These are phyloP conservation scores for Andrena flavipes DNA, from an alignment of 2,888 invertebrate species.

Conservation along the genomic window DNA sequence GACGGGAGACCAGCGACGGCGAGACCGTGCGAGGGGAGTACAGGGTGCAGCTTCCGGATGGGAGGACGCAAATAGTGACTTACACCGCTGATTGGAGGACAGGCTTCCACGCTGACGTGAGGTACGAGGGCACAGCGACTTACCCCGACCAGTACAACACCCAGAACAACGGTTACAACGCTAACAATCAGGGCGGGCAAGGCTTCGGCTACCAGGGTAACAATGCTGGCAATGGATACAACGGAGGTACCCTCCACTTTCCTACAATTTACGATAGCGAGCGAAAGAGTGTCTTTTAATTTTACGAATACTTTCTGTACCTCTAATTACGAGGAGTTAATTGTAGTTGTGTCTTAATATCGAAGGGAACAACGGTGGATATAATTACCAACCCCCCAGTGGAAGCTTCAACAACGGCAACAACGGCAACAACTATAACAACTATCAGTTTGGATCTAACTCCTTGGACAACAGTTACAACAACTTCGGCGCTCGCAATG, in stretches of 20 bases:
- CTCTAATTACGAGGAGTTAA: background rate
- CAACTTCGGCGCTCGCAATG: constrained; percentile 73
- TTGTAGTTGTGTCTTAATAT: background rate
- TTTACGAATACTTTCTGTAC: no score
- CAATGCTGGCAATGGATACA: constrained; percentile 63
- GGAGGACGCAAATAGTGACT: constrained; percentile 89
- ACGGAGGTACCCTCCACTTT: constrained; percentile 55
- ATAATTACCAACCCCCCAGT: constrained; percentile 72
- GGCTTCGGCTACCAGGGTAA: constrained; percentile 70
- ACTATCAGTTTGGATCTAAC: constrained; percentile 78
- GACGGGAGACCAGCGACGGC: constrained; percentile 90
- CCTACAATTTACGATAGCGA: background rate
- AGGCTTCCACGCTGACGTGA: constrained; percentile 92
- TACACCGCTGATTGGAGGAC: constrained; percentile 93
- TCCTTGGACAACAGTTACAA: constrained; percentile 76
- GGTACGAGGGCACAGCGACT: constrained; percentile 90
- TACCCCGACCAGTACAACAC: constrained; percentile 87
- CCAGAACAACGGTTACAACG: constrained; percentile 80
- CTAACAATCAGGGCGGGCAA: constrained; percentile 56
- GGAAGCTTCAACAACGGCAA: constrained; percentile 73
- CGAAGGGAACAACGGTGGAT: constrained; percentile 74
- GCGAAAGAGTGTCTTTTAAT: no score
- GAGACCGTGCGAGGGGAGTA: constrained; percentile 89
- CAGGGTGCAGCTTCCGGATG: constrained; percentile 87
- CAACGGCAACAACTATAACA: constrained; percentile 68